Conservation (phyloP, 2,113 vertebrate genomes). For the Lepus europaeus region DNA sequence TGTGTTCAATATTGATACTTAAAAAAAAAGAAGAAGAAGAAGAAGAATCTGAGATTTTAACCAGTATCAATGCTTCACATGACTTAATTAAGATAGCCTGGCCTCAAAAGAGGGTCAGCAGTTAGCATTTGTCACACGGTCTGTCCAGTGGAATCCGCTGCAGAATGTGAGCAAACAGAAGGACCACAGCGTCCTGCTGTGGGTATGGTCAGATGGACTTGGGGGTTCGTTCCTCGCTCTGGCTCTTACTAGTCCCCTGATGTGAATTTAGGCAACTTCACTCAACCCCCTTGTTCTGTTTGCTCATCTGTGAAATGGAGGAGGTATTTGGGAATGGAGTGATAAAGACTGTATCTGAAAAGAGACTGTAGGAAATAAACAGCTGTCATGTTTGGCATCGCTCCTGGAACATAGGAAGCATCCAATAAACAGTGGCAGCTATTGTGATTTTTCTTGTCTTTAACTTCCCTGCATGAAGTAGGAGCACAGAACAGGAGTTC, state of each 20-base stretch:
- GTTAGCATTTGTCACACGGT: fast-evolving
- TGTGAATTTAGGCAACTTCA: background rate
- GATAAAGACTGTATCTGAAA: background rate
- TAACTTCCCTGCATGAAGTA: background rate
- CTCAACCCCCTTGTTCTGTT: background rate
- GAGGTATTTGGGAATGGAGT: background rate
- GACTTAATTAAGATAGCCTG: background rate
- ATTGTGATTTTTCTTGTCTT: background rate
- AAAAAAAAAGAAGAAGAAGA: too few species aligned
- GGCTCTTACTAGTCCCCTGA: too few species aligned
- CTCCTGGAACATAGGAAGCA: too few species aligned
- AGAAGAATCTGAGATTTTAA: too few species aligned
- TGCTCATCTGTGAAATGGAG: background rate
- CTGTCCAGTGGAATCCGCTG: fast-evolving
- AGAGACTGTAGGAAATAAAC: fast-evolving
- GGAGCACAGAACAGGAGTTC: background rate
- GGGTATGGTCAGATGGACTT: fast-evolving
- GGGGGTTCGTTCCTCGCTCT: background rate
- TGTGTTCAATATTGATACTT: background rate
- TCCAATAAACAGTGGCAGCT: fast-evolving
- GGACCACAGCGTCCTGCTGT: fast-evolving
- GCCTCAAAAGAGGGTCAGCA: background rate
- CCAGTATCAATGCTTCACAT: fast-evolving
- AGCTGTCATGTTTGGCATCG: background rate
- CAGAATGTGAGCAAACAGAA: fast-evolving